Percentiles rank a stretch among this genome's conserved stretches.
These are phyloP conservation scores for Corydoras sp. DNA, from an alignment of 2,113 vertebrate genomes.

Conservation along the genomic window DNA sequence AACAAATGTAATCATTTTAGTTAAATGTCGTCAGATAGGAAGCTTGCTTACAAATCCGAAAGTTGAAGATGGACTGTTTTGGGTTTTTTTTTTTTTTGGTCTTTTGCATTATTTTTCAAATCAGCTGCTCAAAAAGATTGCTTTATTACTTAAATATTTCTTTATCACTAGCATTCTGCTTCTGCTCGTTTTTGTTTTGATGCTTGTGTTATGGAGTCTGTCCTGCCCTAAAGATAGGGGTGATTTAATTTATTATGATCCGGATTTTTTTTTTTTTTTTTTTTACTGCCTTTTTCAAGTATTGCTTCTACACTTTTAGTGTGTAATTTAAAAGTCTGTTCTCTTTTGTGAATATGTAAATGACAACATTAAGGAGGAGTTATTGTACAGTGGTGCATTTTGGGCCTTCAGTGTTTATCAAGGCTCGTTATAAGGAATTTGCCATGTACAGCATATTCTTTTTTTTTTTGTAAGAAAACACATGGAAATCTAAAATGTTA, in stretches of 20 bases:
- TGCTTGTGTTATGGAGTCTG: conserved; percentile 55
- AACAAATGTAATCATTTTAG: conserved; percentile 71
- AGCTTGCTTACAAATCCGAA: conserved; percentile 52
- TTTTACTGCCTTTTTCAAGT: conserved; percentile 77
- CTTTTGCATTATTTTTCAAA: conserved; percentile 52
- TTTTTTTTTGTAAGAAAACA: conserved; percentile 36
- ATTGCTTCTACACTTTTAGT: conserved; percentile 67
- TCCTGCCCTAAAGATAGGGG: conserved; percentile 58
- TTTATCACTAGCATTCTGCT: conserved; percentile 50
- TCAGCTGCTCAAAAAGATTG: conserved; percentile 48
- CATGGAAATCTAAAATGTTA: conserved; percentile 32
- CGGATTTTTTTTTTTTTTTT: conserved; percentile 57
- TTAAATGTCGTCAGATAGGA: conserved; percentile 70
- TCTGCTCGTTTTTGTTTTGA: conserved; percentile 47
- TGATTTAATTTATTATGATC: conserved; percentile 81
- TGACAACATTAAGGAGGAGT: conserved; percentile 35
- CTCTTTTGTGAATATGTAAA: conserved; percentile 54
- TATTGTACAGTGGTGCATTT: conserved; percentile 46
- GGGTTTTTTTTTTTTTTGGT: conserved; percentile 52
- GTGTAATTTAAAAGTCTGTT: conserved; percentile 69
- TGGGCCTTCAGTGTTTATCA: conserved; percentile 36
- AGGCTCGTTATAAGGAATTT: conserved; percentile 44
- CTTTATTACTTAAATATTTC: conserved; percentile 47
- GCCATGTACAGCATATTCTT: conserved; percentile 44
- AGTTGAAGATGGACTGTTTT: conserved; percentile 45